Base-by-base conservation (phyloP, 2,888 invertebrate species). In the Syrphus vitripennis region DNA sequence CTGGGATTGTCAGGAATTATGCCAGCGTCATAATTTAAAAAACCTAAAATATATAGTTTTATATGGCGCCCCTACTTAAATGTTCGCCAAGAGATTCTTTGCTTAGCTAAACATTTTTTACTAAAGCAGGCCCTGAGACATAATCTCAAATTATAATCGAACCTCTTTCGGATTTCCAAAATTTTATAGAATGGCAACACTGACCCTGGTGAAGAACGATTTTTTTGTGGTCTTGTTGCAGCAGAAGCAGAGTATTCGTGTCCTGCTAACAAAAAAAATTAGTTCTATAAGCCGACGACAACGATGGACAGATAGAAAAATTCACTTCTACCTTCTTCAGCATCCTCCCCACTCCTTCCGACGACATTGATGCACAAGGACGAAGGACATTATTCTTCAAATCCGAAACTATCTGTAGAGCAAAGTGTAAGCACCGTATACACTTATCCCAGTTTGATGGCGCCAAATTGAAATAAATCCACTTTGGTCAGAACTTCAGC, bases 391-490 rank as follows among this genome's bases (percentile, higher is more conserved):
- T 55, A 45, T 69, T 74, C 48, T 59, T 63, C 42, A 26, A 45
- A 61, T 10, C 16, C 21, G 40, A 48, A 63, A 29, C 34, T 34
- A 37, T 59, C 21, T 31, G 42, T 37, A 48, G 29, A 50, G n/a
- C 34, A 10, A n/a, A 31, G 7, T 59, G 59, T 59, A 59, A 21
- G 29, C 50, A 10, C 69, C 48, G 45, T 48, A 59, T 16, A 67
- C 45, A 45, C 42, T 50, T 50, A 67, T 67, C 67, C 67, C 34
- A 50, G 55, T 70, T 79, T 83, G 65, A 79, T 82, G 77, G 59
- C 40, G 57, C 59, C 76, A 82, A 82, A 82, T 79, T 83, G 79
- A 83, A 83, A 83, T 83, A 79, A 79, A 79, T 83, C 79, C 71
- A 76, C 76, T 80, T 77, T 71, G 65, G 74, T 63, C 65, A 29